Evolutionary conservation across 2,113 vertebrate species (phyloP).

Genomic region (Elgaria multicarinata): DNA sequence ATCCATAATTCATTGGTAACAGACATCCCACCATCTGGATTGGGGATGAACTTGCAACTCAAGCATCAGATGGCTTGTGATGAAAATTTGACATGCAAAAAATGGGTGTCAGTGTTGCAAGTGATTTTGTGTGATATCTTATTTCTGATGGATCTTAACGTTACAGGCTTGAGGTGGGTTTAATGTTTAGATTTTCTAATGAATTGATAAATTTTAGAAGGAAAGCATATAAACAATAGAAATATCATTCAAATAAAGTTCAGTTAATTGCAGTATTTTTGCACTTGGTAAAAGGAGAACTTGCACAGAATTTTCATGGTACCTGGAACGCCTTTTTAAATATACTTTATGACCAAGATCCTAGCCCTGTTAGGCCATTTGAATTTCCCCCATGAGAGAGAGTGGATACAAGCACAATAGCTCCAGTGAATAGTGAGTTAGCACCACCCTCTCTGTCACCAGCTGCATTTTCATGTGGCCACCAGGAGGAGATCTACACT

Average conservation of each 20-base stretch:
- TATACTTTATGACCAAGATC: not conserved
- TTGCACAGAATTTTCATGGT: not conserved
- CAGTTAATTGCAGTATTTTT: not conserved
- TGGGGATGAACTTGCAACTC: slow-evolving; percentile 47
- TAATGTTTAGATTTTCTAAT: not conserved
- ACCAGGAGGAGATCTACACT: too few relatives aligned
- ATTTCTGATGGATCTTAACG: slow-evolving; percentile 27
- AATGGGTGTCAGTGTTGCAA: not conserved
- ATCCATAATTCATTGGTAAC: slow-evolving; percentile 70
- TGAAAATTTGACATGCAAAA: slow-evolving; percentile 37
- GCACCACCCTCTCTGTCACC: too few relatives aligned
- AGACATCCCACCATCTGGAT: slow-evolving; percentile 63
- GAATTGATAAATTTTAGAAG: not conserved
- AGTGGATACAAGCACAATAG: not conserved
- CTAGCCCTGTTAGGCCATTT: too few relatives aligned
- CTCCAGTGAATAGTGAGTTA: not conserved
- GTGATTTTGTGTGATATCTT: slow-evolving; percentile 15
- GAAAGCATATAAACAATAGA: not conserved
- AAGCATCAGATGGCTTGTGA: slow-evolving; percentile 22
- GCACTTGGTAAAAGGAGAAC: not conserved
- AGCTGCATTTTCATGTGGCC: not conserved
- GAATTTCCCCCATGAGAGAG: not conserved
- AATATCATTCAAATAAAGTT: not conserved
- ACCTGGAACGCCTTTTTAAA: not conserved
- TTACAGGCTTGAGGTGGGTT: not conserved